These are phyloP conservation scores for Acanthoscelides obtectus DNA, from an alignment of 2,888 invertebrate genomes.

Conservation along the genomic window DNA sequence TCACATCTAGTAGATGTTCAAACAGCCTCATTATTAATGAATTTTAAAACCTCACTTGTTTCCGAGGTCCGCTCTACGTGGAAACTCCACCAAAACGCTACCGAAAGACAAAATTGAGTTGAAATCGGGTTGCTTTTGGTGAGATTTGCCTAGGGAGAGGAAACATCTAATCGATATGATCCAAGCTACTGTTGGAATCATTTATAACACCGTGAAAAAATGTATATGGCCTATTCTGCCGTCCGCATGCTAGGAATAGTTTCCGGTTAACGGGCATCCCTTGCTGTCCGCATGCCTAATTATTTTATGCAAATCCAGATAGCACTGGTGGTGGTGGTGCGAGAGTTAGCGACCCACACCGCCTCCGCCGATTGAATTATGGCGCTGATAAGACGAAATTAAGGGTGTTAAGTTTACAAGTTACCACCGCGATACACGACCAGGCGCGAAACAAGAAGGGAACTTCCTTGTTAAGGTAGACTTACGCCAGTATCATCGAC, in stretches of 20 bases:
- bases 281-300: background rate
- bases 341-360: background rate
- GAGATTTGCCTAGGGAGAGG: no score
- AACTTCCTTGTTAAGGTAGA: background rate
- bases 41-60: no score
- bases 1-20: no score
- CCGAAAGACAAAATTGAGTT: no score
- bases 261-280: background rate
- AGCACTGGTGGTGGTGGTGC: background rate
- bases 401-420: slow-evolving; percentile 39
- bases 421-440: slow-evolving; percentile 27
- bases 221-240: no score
- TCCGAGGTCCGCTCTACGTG: no score
- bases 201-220: no score
- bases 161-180: no score
- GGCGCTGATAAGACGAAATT: slow-evolving; percentile 35
- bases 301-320: background rate
- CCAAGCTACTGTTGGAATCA: no score
- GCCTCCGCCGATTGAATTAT: slow-evolving; percentile 32
- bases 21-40: no score
- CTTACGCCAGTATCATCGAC: background rate
- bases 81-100: no score
- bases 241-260: background rate
- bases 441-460: background rate
- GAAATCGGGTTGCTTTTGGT: no score